Evolutionary conservation across 2,113 vertebrate genomes (phyloP).

Genomic region (Mirza zaza): DNA sequence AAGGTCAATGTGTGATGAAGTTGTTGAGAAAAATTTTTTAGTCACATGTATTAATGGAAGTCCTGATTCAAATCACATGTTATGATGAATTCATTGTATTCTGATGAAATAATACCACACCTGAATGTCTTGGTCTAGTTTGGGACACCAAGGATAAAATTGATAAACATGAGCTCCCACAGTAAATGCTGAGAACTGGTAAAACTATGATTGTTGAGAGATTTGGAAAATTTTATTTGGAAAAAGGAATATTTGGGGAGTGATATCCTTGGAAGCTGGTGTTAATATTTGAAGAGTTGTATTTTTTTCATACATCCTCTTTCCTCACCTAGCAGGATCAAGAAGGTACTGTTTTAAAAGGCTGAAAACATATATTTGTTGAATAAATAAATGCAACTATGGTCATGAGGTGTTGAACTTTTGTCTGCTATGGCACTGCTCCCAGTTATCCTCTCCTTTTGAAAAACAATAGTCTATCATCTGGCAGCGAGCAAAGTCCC

Average conservation of each 20-base stretch:
- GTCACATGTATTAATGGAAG: background rate
- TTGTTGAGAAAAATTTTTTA: background rate
- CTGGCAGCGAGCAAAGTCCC: background rate
- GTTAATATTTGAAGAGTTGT: background rate
- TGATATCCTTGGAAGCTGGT: background rate
- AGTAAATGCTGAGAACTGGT: background rate
- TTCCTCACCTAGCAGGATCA: background rate
- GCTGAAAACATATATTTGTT: background rate
- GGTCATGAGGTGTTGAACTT: background rate
- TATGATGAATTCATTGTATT: background rate
- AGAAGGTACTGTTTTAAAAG: background rate
- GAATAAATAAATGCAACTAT: background rate
- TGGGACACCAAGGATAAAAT: background rate
- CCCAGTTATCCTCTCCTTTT: background rate
- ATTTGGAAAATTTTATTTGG: background rate
- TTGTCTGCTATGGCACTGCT: background rate
- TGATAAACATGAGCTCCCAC: background rate
- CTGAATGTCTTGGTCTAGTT: background rate
- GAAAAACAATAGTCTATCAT: background rate
- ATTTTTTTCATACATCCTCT: background rate
- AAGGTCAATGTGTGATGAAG: background rate
- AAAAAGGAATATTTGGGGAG: background rate
- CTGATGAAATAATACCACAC: background rate
- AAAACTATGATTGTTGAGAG: background rate
- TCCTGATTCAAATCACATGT: background rate